Base-by-base conservation (phyloP, 2,113 vertebrate species). In the Ammodytes marinus region DNA sequence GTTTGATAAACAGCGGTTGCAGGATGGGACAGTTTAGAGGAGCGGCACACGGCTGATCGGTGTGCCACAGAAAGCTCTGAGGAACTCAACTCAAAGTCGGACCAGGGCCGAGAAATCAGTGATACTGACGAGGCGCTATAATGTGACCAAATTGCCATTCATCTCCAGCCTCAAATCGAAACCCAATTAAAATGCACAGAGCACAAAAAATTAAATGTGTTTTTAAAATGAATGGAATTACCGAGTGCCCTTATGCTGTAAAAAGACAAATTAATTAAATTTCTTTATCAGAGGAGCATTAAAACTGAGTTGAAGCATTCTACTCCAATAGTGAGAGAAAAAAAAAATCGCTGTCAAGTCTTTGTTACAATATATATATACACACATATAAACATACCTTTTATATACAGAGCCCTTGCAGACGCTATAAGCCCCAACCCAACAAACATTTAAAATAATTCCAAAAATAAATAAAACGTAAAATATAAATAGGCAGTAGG, bases 401-500 rank as follows among this genome's bases (percentile, higher is more conserved):
- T 49, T 47, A 74, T 76, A 37, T 71, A 85, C 76, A 88, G 79
- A 86, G 75, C 83, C 82, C n/a, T 70, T 58, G 61, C 37, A 55
- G 14, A 82, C 35, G 8, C 13, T 76, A 76, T 78, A 64, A 72
- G 8, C 7, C 69, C 68, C 40, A 65, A 75, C 49, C 58, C 80
- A 79, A 80, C 54, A 78, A 89, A 92, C 74, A 67, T 82, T 76
- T 80, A 86, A 90, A 89, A 93, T 50, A 83, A 69, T 59, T 55
- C 14, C 9, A 66, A 85, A 86, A 81, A 53, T 78, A 83, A 91
- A 82, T 78, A 74, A 82, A 88, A 88, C 64, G 76, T 74, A 89
- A 89, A 76, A 88, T 79, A 91, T 88, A 92, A 88, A 92, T 86
- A 85, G 60, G 66, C 65, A 90, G 52, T 27, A 27, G 27, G 27